Conservation (phyloP, 2,888 invertebrate genomes). For the Notocelia uddmanniana region DNA sequence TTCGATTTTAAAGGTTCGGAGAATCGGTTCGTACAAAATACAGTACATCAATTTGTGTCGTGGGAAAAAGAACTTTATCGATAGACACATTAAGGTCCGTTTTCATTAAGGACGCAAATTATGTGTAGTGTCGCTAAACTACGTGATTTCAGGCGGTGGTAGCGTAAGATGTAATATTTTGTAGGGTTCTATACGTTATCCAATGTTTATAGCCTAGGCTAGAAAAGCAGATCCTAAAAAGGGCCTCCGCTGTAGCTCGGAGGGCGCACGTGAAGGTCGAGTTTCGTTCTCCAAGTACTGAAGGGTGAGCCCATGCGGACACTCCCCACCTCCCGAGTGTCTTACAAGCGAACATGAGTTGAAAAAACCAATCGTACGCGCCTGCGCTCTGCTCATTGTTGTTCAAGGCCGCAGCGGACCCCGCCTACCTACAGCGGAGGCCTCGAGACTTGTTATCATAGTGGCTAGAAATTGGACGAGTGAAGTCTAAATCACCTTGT, state of each 20-base stretch:
- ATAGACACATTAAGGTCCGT: neutral
- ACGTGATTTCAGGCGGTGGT: neutral
- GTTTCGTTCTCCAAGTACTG: too few relatives aligned
- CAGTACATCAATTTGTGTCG: neutral
- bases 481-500: neutral
- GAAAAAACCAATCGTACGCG: too few relatives aligned
- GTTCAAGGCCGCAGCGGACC: too few relatives aligned
- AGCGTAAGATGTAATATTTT: conserved; percentile 25
- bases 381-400: too few relatives aligned
- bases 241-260: too few relatives aligned
- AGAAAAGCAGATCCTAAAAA: neutral
- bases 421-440: too few relatives aligned
- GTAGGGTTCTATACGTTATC: conserved; percentile 22
- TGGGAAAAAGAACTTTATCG: neutral
- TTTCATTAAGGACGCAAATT: neutral
- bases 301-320: too few relatives aligned
- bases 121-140: neutral
- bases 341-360: too few relatives aligned
- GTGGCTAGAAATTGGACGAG: neutral
- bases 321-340: too few relatives aligned
- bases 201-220: conserved; percentile 16
- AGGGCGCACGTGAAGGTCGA: too few relatives aligned
- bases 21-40: neutral
- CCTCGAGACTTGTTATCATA: neutral
- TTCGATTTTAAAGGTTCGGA: neutral